A percentile compares a stretch with the other conserved stretches of the same genome.
Evolutionary conservation across 2,797 vertebrate genomes (phyloP).

Genomic region (Percopsis omiscomaycus): DNA sequence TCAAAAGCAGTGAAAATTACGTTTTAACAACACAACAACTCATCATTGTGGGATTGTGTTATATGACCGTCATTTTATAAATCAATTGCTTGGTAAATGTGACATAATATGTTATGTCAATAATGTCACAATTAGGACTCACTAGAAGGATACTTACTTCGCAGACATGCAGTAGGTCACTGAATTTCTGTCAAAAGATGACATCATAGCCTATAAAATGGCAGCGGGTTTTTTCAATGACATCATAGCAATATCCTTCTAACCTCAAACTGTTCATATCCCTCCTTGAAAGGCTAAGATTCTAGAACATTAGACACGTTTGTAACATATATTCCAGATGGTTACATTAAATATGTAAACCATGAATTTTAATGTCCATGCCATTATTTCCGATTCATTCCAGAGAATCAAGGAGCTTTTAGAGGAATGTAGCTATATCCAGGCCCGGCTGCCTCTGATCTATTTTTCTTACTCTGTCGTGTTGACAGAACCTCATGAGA

Average conservation of each 20-base stretch:
- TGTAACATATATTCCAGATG: constrained; percentile 31
- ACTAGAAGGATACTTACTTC: too few relatives aligned
- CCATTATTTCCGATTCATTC: constrained; percentile 42
- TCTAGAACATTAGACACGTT: constrained; percentile 34
- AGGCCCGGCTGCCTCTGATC: constrained; percentile 47
- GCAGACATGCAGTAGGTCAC: constrained; percentile 12
- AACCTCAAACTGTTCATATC: constrained; percentile 37
- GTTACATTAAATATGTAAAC: constrained; percentile 7
- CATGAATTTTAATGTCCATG: constrained; percentile 19
- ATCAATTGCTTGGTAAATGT: too few relatives aligned
- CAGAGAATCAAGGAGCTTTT: constrained; percentile 36
- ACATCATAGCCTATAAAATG: constrained; percentile 51
- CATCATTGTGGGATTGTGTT: too few relatives aligned
- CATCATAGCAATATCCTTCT: constrained; percentile 41
- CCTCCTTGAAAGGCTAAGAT: constrained; percentile 16
- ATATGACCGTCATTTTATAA: too few relatives aligned
- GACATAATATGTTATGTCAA: too few relatives aligned
- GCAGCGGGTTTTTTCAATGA: constrained; percentile 44
- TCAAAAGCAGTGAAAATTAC: neutral
- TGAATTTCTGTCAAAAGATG: constrained; percentile 36
- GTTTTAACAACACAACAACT: constrained; percentile 7
- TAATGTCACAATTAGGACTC: too few relatives aligned
- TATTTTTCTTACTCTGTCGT: constrained; percentile 62
- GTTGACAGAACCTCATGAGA: constrained; percentile 58
- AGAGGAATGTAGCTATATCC: constrained; percentile 49